Percentiles rank a stretch among this genome's conserved stretches.
These are phyloP conservation scores for Agelaius phoeniceus DNA, from an alignment of 2,113 vertebrate species.

Conservation along the genomic window DNA sequence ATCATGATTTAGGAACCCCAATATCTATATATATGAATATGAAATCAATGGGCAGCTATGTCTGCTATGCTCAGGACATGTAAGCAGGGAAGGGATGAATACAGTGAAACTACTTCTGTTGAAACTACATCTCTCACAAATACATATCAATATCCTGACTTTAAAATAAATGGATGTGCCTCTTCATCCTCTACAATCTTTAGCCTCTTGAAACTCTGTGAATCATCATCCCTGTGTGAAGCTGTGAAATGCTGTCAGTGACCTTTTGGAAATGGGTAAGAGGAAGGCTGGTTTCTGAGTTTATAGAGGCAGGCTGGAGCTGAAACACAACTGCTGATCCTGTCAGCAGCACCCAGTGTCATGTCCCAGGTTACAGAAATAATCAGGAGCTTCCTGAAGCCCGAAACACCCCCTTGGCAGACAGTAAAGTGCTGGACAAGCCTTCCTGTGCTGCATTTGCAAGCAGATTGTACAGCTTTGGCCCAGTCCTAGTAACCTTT, in stretches of 20 bases:
- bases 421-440: neutral
- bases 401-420: neutral
- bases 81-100: neutral
- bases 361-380: neutral
- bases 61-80: neutral
- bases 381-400: neutral
- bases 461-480: neutral
- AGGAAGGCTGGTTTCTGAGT: neutral
- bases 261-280: neutral
- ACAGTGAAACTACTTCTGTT: neutral
- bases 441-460: neutral
- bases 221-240: neutral
- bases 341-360: fast-evolving
- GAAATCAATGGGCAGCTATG: neutral
- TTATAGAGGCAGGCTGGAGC: neutral
- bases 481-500: neutral
- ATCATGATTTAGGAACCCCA: neutral
- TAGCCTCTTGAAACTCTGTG: neutral
- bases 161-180: neutral
- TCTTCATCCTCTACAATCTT: neutral
- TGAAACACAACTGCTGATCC: neutral
- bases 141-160: neutral
- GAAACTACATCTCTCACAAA: neutral
- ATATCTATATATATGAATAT: neutral
- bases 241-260: neutral